phyloP scores from a whole-genome alignment of 2,797 vertebrate genomes.

The Paratrypauchen microcephalus region DNA sequence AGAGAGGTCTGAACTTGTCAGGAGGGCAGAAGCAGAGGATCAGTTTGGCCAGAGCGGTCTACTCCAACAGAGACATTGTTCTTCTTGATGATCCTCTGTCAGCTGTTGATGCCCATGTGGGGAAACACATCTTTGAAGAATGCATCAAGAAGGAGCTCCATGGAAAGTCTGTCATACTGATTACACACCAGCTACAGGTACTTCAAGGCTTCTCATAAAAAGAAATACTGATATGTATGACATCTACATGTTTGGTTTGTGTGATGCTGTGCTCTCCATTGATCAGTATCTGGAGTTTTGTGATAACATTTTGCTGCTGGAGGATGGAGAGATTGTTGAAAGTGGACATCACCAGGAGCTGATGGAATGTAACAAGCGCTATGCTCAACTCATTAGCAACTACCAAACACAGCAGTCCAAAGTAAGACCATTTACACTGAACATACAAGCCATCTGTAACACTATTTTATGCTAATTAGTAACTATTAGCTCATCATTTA shows the following conservation, averaged over 20 bases:
- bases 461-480: no score
- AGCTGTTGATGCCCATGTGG: conserved; percentile 79
- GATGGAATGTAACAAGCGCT: conserved; percentile 71
- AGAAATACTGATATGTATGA: not conserved
- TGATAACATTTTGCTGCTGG: conserved; percentile 81
- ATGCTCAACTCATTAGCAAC: conserved; percentile 79
- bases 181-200: conserved; percentile 85
- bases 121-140: conserved; percentile 82
- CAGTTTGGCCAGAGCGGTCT: conserved; percentile 79
- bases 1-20: conserved; percentile 80
- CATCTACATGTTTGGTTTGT: not conserved
- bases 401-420: conserved; percentile 70
- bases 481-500: no score
- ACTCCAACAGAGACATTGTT: conserved; percentile 77
- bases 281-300: conserved; percentile 85
- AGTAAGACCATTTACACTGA: conserved; percentile 53
- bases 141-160: conserved; percentile 75
- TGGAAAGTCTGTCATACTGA: conserved; percentile 77
- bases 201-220: not conserved
- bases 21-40: conserved; percentile 85
- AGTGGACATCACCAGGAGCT: conserved; percentile 76
- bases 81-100: conserved; percentile 83
- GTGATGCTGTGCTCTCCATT: conserved; percentile 10
- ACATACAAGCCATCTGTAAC: not conserved
- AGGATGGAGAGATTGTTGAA: conserved; percentile 79